Evolutionary conservation across 2,797 vertebrate species (phyloP), one percentile per base, ranked within the genome.

Genomic region (Lutjanus campechanus): DNA sequence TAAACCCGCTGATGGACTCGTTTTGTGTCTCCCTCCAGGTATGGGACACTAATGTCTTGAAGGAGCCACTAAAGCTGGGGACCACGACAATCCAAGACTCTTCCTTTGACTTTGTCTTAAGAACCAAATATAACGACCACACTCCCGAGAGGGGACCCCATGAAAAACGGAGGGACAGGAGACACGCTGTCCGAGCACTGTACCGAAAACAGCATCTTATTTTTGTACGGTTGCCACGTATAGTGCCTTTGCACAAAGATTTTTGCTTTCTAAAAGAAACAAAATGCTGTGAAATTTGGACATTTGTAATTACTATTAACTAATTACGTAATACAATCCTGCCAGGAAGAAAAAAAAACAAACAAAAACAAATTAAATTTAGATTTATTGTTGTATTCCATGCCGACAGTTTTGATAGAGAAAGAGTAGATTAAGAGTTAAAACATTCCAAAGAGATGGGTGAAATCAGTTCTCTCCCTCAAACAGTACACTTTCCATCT

Each of bases 211-310:
- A 95, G 89, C 91, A 95, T 92, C 87, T n/a, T 88, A 88, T 93
- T 93, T 83, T 94, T 92, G 91, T 91, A 94, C 93, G 87, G 93
- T 95, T 92, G 94, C 95, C 76, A 88, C 95, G 93, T 95, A 65
- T 82, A 93, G 94, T 96, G 95, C 96, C 95, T 97, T 97, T 96
- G 96, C 96, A 97, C 96, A 85, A 84, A 69, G 54, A 84, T 83
- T 86, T 88, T 88, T 90, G 93, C 93, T 95, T 93, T 95, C 92
- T 93, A 89, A 95, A 94, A 95, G 84, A 89, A 88, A 91, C 82
- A 88, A 87, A 92, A 96, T 96, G 96, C 97, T 98, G 98, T 97
- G 96, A 98, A 97, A 96, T 95, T 93, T 90, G 96, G 94, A 96
- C 91, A 91, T 93, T 96, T 90, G 94, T 96, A 93, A 95, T 96